Conservation (phyloP, 2,797 vertebrate genomes). For the Spheniscus humboldti region DNA sequence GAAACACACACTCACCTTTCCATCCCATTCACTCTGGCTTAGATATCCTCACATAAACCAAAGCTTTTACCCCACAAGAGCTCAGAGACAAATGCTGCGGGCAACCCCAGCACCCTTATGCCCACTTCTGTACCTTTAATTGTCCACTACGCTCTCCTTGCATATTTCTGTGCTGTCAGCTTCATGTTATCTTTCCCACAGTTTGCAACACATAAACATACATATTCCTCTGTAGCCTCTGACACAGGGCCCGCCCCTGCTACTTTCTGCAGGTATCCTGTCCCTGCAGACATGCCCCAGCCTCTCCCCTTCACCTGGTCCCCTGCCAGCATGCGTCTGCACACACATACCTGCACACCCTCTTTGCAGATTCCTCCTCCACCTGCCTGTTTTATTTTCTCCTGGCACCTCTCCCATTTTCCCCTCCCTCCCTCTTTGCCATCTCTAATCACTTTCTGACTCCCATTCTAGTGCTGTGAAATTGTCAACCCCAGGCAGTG, state of each 20-base stretch:
- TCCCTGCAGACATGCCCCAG: background rate
- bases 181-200: background rate
- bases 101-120: background rate
- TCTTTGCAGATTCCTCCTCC: background rate
- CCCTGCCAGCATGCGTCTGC: background rate
- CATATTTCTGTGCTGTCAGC: background rate
- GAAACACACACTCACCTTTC: background rate
- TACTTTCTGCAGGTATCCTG: background rate
- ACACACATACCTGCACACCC: background rate
- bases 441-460: background rate
- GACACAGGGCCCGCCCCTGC: background rate
- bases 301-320: background rate
- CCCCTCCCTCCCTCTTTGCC: background rate
- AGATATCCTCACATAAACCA: background rate
- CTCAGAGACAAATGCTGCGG: background rate
- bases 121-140: background rate
- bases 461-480: background rate
- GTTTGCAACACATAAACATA: background rate
- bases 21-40: background rate
- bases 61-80: background rate
- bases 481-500: background rate
- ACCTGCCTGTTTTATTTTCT: background rate
- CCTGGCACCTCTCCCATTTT: background rate
- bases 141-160: fast-evolving
- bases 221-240: background rate